These are phyloP conservation scores for Catocala sponsa DNA, from an alignment of 2,888 invertebrate species.

Conservation along the genomic window DNA sequence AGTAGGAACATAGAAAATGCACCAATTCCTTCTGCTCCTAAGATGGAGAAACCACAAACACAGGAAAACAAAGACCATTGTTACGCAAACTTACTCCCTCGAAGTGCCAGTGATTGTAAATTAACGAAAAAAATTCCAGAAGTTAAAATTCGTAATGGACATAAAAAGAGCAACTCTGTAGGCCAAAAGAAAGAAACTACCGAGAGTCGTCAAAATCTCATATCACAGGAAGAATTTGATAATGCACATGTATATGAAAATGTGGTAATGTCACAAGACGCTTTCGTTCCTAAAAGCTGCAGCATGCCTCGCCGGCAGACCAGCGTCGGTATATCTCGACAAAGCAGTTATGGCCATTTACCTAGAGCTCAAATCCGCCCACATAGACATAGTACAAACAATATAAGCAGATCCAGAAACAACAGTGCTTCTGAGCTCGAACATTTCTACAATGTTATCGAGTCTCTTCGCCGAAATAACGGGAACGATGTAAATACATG, in stretches of 20 bases:
- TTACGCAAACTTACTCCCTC: slow-evolving; percentile 79
- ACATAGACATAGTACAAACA: slow-evolving; percentile 72
- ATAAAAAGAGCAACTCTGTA: slow-evolving; percentile 83
- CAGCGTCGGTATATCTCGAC: slow-evolving; percentile 70
- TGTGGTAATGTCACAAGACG: slow-evolving; percentile 68
- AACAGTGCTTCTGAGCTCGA: slow-evolving; percentile 72
- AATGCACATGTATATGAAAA: slow-evolving; percentile 83
- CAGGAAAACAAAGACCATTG: slow-evolving; percentile 66
- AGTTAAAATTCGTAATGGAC: slow-evolving; percentile 66
- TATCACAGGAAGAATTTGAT: slow-evolving; percentile 76
- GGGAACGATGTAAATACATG: slow-evolving; percentile 51
- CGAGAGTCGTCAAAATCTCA: slow-evolving; percentile 83
- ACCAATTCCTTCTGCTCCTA: slow-evolving; percentile 55
- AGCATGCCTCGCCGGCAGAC: slow-evolving; percentile 83
- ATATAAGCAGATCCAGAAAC: slow-evolving; percentile 68
- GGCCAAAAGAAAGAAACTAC: slow-evolving; percentile 81
- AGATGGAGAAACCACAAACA: slow-evolving; percentile 62
- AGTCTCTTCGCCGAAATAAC: slow-evolving; percentile 69
- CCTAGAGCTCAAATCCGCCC: slow-evolving; percentile 76
- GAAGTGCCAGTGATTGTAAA: slow-evolving; percentile 82
- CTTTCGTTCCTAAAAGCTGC: slow-evolving; percentile 78
- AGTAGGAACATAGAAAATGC: slow-evolving; percentile 59
- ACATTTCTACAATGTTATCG: slow-evolving; percentile 79
- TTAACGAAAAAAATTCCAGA: slow-evolving; percentile 72
- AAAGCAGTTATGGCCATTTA: slow-evolving; percentile 78